phyloP scores from a whole-genome alignment of 2,113 vertebrate species.

The Peromyscus leucopus region DNA sequence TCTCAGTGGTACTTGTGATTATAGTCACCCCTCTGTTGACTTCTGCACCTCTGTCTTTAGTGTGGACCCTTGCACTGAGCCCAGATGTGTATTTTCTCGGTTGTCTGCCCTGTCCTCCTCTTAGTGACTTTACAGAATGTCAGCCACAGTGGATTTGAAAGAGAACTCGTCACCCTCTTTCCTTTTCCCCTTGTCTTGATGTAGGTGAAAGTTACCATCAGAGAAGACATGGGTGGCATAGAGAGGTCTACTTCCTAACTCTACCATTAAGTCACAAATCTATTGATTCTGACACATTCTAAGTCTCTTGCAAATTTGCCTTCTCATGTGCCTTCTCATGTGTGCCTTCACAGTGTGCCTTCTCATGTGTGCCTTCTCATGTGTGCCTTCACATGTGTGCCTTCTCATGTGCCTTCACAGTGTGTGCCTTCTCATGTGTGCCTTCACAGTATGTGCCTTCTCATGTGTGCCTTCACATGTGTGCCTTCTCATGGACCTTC shows the following conservation, averaged over 20 bases:
- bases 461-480: background rate
- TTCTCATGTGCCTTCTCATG: background rate
- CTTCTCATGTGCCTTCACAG: too few species aligned
- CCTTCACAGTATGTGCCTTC: too few species aligned
- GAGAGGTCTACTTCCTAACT: background rate
- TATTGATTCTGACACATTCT: background rate
- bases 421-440: too few species aligned
- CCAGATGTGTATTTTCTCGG: background rate
- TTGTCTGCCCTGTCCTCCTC: background rate
- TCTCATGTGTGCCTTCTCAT: too few species aligned
- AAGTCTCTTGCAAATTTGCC: background rate
- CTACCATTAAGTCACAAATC: background rate
- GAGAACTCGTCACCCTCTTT: background rate
- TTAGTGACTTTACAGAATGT: background rate
- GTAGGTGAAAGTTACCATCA: background rate
- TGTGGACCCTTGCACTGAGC: background rate
- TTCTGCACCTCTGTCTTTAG: background rate
- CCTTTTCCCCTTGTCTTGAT: background rate
- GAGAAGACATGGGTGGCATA: background rate
- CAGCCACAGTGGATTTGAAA: background rate
- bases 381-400: too few species aligned
- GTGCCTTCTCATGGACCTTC: background rate
- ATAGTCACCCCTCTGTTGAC: background rate
- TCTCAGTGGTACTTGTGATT: background rate
- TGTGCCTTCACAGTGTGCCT: background rate